phyloP scores from a whole-genome alignment of 2,113 vertebrate genomes.

The Leptosomus discolor region DNA sequence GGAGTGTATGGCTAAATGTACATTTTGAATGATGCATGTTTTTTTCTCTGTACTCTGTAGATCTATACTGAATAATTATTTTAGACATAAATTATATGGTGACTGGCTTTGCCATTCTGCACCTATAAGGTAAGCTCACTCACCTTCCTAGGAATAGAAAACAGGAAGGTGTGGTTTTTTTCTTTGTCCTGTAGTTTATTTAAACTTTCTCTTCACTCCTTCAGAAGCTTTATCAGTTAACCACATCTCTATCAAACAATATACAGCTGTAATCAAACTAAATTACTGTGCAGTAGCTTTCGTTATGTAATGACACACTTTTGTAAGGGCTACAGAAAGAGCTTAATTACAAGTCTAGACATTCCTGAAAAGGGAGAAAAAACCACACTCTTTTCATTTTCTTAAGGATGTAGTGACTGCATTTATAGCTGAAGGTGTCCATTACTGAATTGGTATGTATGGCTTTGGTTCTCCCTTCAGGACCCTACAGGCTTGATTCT shows the following conservation, averaged over 20 bases:
- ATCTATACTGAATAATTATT: neutral
- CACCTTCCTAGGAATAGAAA: neutral
- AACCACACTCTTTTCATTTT: neutral
- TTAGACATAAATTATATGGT: neutral
- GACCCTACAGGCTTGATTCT: neutral
- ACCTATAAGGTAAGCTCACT: neutral
- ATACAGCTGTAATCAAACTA: conserved; percentile 58
- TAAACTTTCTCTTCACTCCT: conserved; percentile 43
- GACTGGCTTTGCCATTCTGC: neutral
- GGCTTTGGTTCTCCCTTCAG: neutral
- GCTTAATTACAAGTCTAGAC: conserved; percentile 68
- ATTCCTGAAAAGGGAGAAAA: conserved; percentile 21
- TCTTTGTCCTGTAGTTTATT: conserved; percentile 8
- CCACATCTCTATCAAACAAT: conserved; percentile 33
- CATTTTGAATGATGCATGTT: neutral
- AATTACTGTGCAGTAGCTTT: conserved; percentile 54
- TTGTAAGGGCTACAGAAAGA: conserved; percentile 32
- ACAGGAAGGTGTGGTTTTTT: neutral
- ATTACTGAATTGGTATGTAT: neutral
- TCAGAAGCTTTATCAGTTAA: conserved; percentile 59
- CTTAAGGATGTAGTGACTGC: neutral
- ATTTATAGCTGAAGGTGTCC: neutral
- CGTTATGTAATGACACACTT: conserved; percentile 47
- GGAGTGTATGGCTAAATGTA: neutral
- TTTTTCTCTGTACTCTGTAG: neutral